phyloP scores from a whole-genome alignment of 1,140 invertebrate genomes.

The Ostrea denselamellosa region DNA sequence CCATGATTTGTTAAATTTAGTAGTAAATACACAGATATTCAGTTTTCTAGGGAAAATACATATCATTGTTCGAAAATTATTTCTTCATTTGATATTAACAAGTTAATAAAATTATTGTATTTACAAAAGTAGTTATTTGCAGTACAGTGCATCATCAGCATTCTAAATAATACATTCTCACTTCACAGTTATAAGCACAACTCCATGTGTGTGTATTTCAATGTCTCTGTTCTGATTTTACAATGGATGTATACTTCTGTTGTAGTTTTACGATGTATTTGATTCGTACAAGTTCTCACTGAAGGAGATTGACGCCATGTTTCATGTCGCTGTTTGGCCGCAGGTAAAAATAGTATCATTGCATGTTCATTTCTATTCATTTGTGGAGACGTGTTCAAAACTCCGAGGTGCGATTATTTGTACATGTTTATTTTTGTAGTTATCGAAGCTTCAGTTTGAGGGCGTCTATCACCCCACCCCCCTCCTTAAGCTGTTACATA shows the following conservation, averaged over 20 bases:
- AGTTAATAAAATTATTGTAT: no score
- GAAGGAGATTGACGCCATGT: conserved; percentile 87
- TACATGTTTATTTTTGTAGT: conserved; percentile 52
- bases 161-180: no score
- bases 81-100: no score
- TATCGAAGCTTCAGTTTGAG: conserved; percentile 84
- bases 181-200: neutral
- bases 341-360: conserved; percentile 79
- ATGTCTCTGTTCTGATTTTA: neutral
- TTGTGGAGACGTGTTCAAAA: no score
- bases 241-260: conserved; percentile 30
- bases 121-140: no score
- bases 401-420: no score
- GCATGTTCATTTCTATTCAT: neutral
- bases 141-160: no score
- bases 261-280: conserved; percentile 89
- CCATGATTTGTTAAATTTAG: no score
- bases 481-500: conserved; percentile 87
- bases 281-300: conserved; percentile 86
- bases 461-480: conserved; percentile 91
- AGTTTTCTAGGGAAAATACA: no score
- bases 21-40: no score
- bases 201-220: neutral
- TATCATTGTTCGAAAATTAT: no score
- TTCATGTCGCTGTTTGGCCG: conserved; percentile 89